phyloP scores from a whole-genome alignment of 2,113 vertebrate species.

The Elaphurus davidianus region DNA sequence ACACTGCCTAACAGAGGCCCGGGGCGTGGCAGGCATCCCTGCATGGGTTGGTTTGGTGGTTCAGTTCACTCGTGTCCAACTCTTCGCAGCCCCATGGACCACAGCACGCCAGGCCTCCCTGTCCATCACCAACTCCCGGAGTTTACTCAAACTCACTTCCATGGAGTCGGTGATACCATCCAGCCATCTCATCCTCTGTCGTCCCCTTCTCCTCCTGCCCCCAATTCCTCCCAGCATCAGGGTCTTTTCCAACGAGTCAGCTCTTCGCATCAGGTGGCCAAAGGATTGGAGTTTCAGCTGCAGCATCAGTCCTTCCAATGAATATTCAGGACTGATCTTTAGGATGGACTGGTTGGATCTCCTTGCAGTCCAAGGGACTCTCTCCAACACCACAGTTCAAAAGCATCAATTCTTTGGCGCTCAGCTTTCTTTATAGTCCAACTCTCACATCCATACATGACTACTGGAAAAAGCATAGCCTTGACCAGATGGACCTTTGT shows the following conservation, averaged over 20 bases:
- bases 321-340: background rate
- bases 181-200: background rate
- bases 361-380: background rate
- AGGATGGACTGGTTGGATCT: background rate
- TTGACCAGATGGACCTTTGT: background rate
- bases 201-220: background rate
- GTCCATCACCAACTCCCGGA: background rate
- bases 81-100: background rate
- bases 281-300: background rate
- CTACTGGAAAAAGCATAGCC: background rate
- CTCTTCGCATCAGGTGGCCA: background rate
- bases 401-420: background rate
- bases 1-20: fast-evolving
- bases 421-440: background rate
- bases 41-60: no score
- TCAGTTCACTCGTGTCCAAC: background rate
- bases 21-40: background rate
- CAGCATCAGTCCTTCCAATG: background rate
- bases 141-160: background rate
- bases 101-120: background rate
- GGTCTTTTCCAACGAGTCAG: background rate
- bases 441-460: background rate
- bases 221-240: background rate
- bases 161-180: background rate
- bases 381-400: background rate